Evolutionary conservation across 2,797 vertebrate species (phyloP), one percentile per base, ranked within the genome.

Genomic region (Bucorvus abyssinicus): DNA sequence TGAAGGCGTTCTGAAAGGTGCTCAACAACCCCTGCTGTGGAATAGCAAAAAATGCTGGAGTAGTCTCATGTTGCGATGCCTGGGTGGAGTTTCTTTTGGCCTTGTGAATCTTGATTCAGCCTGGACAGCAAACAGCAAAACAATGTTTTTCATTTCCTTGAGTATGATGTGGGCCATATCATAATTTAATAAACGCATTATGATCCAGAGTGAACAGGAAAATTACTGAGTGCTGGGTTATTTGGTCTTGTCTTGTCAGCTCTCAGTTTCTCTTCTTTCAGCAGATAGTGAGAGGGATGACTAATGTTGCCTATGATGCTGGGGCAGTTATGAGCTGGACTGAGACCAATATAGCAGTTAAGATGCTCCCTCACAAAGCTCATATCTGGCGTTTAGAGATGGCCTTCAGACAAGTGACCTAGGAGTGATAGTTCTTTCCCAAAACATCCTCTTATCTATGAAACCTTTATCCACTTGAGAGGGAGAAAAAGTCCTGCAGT

Each of bases 161-260:
- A 67, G 69, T 90, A 50, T 87, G 75, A 87, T 52, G 49, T 52
- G 59, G 67, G 32, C 67, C 44, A 26, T 61, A 34, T 63, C 23
- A 47, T 42, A 0, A 0, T 59, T 86, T 92, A 63, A 90, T 57
- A 76, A 86, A 86, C 34, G 61, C 1, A 4, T 40, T 7, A 4
- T 45, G 59, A 52, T 93, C 70, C 75, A 84, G 55, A 45, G 23
- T 3, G 49, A 92, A 21, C 52, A 77, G 79, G 38, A 56, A 36
- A 83, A 75, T 86, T 86, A 68, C 50, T 5, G 38, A 65, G 61
- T 44, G 20, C 42, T 24, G 4, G 77, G 61, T 86, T 95, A 22
- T 65, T 84, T 94, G 80, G 61, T 85, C 14, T 93, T 81, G 83
- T 69, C 69, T 84, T 76, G 77, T 75, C 67, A 95, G 59, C 47